Percentiles rank a stretch among this genome's conserved stretches.
Conservation (phyloP, 2,797 vertebrate genomes). For the Mus spretus region DNA sequence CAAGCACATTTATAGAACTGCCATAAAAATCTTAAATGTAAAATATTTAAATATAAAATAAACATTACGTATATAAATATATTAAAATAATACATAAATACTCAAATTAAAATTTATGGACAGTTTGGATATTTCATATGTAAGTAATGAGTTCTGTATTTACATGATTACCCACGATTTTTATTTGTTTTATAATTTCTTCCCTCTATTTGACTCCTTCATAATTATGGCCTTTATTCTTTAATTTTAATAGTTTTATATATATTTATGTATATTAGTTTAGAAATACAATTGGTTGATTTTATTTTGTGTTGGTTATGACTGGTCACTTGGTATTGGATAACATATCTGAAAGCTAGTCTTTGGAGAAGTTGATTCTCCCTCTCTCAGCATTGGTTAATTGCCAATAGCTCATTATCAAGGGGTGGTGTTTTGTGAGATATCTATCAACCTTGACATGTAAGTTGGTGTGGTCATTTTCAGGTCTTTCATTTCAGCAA, state of each 20-base stretch:
- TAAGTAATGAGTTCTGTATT: background rate
- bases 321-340: background rate
- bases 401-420: background rate
- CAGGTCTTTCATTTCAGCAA: background rate
- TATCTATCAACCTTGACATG: background rate
- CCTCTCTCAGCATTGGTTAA: background rate
- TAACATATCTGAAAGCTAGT: background rate
- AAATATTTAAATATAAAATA: background rate
- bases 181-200: background rate
- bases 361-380: background rate
- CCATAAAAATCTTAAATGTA: background rate
- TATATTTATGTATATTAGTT: background rate
- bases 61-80: background rate
- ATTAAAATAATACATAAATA: background rate
- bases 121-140: background rate
- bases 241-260: background rate
- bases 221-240: background rate
- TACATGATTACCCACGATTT: background rate
- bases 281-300: background rate
- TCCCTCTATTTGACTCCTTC: background rate
- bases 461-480: background rate
- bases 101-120: background rate
- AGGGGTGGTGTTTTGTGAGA: background rate
- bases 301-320: background rate
- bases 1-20: constrained; percentile 13